Conservation (phyloP, 2,797 vertebrate genomes). For the Spinus olivaceus region DNA sequence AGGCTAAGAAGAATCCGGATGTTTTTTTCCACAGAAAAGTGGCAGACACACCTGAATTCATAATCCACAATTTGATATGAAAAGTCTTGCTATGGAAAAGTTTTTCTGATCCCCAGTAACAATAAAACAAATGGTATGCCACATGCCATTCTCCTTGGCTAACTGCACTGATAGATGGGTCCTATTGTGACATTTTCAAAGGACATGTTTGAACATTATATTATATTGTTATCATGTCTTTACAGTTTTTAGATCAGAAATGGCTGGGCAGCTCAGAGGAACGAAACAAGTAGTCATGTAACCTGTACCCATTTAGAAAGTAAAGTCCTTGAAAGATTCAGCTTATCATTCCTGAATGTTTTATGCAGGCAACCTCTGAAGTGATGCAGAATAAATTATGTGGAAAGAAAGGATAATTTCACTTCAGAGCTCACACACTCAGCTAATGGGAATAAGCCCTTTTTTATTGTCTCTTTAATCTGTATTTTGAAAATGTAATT, state of each 20-base stretch:
- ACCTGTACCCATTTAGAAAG: not conserved
- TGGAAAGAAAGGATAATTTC: not conserved
- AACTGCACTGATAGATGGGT: not conserved
- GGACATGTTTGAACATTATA: not conserved
- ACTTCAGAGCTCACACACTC: not conserved
- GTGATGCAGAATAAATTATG: not conserved
- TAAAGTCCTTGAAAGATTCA: not conserved
- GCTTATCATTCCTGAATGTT: not conserved
- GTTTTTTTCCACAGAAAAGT: not conserved
- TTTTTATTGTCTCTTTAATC: not conserved
- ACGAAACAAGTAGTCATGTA: not conserved
- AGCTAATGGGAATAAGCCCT: not conserved
- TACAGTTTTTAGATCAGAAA: not conserved
- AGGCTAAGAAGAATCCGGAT: not conserved
- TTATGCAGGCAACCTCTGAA: not conserved
- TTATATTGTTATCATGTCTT: not conserved
- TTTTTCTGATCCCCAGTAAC: not conserved
- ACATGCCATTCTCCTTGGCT: not conserved
- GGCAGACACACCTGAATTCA: not conserved
- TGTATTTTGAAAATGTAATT: conserved; percentile 9
- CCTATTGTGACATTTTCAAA: not conserved
- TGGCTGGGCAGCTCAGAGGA: not conserved
- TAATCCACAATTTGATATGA: not conserved
- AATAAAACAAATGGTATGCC: not conserved
- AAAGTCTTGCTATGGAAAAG: not conserved